Percentiles rank a stretch among this genome's conserved stretches.
Conservation (phyloP, 2,113 vertebrate species). For the Eulemur rufifrons region DNA sequence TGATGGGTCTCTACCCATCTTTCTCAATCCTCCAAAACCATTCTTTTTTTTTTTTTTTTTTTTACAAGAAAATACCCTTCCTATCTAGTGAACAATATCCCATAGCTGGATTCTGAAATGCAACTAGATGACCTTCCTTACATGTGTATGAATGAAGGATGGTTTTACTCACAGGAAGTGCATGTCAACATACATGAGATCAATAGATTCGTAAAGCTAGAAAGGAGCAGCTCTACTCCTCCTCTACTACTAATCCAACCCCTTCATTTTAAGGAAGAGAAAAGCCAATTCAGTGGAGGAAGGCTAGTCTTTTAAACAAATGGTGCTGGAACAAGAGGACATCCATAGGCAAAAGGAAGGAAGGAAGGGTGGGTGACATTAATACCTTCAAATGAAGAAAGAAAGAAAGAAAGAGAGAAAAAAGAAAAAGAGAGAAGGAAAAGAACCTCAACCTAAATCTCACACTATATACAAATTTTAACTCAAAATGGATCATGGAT, state of each 20-base stretch:
- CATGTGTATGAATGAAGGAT: background rate
- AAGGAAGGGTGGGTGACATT: too few species aligned
- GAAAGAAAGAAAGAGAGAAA: too few species aligned
- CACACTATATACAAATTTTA: background rate
- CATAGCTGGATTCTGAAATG: constrained; percentile 38
- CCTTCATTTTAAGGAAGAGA: constrained; percentile 46
- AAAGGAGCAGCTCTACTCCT: background rate
- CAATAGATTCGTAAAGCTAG: background rate
- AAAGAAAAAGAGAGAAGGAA: background rate
- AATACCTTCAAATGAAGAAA: too few species aligned
- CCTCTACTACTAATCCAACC: background rate
- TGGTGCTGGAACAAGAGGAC: background rate
- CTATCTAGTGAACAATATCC: background rate
- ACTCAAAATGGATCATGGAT: constrained; percentile 20
- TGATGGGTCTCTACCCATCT: background rate
- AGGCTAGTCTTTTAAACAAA: constrained; percentile 20
- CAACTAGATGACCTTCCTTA: background rate
- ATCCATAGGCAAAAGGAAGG: background rate
- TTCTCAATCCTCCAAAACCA: background rate
- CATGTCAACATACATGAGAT: background rate
- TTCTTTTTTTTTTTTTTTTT: background rate
- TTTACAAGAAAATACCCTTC: background rate
- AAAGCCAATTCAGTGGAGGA: background rate
- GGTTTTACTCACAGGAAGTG: background rate
- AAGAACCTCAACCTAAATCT: background rate